These are phyloP conservation scores for Percina caprodes DNA, from an alignment of 2,113 vertebrate genomes.

Conservation along the genomic window DNA sequence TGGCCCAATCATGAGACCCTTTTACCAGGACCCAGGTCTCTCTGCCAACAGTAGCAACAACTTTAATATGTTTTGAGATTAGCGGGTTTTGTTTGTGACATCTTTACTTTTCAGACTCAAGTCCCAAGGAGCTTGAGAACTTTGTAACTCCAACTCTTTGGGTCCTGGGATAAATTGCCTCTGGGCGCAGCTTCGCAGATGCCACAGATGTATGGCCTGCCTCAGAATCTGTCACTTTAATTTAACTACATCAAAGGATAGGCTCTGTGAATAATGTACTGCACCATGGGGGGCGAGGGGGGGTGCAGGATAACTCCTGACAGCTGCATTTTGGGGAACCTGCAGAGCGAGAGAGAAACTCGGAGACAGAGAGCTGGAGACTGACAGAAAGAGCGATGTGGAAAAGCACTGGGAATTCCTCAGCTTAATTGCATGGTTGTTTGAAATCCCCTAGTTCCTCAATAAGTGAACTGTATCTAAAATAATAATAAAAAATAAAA, in stretches of 20 bases:
- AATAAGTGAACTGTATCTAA: slow-evolving; percentile 25
- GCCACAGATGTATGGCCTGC: slow-evolving; percentile 13
- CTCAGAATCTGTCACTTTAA: slow-evolving; percentile 41
- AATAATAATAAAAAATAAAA: slow-evolving; percentile 43
- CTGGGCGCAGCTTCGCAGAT: slow-evolving; percentile 25
- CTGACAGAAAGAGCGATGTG: slow-evolving; percentile 2
- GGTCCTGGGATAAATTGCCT: slow-evolving; percentile 29
- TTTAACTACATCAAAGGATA: slow-evolving; percentile 47
- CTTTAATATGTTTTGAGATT: not conserved
- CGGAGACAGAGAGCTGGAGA: slow-evolving; percentile 1
- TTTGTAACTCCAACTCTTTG: slow-evolving; percentile 9
- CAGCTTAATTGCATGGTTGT: slow-evolving; percentile 36
- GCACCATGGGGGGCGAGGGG: slow-evolving; percentile 22
- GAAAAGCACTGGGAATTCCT: slow-evolving; percentile 15
- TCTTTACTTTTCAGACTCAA: not conserved
- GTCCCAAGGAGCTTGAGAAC: not conserved
- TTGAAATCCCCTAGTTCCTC: slow-evolving; percentile 20
- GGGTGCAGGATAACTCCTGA: slow-evolving; percentile 42
- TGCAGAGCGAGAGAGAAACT: slow-evolving; percentile 3
- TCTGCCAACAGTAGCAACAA: not conserved
- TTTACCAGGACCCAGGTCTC: slow-evolving; percentile 7
- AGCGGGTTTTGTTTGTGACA: not conserved
- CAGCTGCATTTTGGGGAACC: slow-evolving; percentile 47
- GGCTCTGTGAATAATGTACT: slow-evolving; percentile 53
- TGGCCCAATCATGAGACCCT: slow-evolving; percentile 7